Base-by-base conservation (phyloP, 2,888 invertebrate species). In the Zelleria hepariella region DNA sequence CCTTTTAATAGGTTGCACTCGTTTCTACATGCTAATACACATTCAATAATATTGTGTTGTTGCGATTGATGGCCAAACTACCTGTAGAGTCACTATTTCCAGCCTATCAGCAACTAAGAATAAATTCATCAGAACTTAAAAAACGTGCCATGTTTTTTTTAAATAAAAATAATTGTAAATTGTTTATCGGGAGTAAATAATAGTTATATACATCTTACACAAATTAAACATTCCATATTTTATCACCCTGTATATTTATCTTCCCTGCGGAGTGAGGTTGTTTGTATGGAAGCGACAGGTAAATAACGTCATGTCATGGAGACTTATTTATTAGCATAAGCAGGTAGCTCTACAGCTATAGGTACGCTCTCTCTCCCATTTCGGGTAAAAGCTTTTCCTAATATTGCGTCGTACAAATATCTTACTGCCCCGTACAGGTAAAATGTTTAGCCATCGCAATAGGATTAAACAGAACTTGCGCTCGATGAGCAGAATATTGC, bases 341-440 rank as follows among this genome's bases (percentile, higher is more conserved):
- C 5, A 21, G 7, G 20, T 20, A 32, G 26, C 26, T 26, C 4
- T 26, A 26, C 7, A 26, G 26, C 26, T 26, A 26, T 26, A 26
- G 32, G 3, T 42, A 42, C 15, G 15, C 4, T 3, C 10, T 65
- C 63, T 63, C 67, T 67, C 65, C 66, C 70, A 69, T 72, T 71
- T 70, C 67, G 70, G 72, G 75, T 78, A 77, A 78, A 76, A 79
- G 75, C 75, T 75, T 77, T 78, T 74, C 69, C 70, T 74, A 75
- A 76, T 77, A 75, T 70, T 66, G 65, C 60, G 56, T 60, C 58
- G 64, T 67, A 72, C 73, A 74, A 72, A 73, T 72, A 58, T 62
- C 68, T 71, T 70, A 68, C 69, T 68, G 63, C 67, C 63, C 61
- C 58, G 63, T 63, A 63, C 62, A 64, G 65, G 68, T 65, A 25